Conservation (phyloP, 2,113 vertebrate species). For the Cephalopterus ornatus region DNA sequence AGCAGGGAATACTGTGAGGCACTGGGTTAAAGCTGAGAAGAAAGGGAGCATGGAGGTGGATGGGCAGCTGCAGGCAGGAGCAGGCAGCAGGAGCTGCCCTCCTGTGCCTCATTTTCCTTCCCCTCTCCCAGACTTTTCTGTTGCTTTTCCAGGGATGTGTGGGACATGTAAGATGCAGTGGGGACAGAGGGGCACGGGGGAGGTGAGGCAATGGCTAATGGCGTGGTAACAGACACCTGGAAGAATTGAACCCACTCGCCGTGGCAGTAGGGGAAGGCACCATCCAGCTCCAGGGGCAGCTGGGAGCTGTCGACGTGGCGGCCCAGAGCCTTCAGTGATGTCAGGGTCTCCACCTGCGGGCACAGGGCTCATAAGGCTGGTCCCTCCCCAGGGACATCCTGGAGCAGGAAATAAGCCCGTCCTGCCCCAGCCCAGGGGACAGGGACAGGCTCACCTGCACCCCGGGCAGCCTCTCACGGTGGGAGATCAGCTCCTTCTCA, state of each 20-base stretch:
- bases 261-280: slow-evolving; percentile 86
- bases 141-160: not conserved
- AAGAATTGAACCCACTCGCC: slow-evolving; percentile 91
- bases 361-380: not conserved
- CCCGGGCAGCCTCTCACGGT: slow-evolving; percentile 77
- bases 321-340: slow-evolving; percentile 82
- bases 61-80: not conserved
- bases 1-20: not conserved
- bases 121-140: not conserved
- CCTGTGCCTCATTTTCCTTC: not conserved
- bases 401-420: not conserved
- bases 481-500: slow-evolving; percentile 79
- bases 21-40: not conserved
- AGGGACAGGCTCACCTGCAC: slow-evolving; percentile 79
- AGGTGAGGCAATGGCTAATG: not conserved
- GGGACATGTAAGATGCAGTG: fast-evolving
- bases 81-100: not conserved
- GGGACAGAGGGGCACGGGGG: not conserved
- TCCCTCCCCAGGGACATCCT: not conserved
- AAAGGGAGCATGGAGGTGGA: fast-evolving
- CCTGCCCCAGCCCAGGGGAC: not conserved
- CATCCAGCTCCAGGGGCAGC: slow-evolving; percentile 83
- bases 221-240: slow-evolving; percentile 75
- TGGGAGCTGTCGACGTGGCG: slow-evolving; percentile 84
- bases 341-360: slow-evolving; percentile 84